phyloP scores from a whole-genome alignment of 2,888 invertebrate species.

The Sinodicranocentrus sp. region DNA sequence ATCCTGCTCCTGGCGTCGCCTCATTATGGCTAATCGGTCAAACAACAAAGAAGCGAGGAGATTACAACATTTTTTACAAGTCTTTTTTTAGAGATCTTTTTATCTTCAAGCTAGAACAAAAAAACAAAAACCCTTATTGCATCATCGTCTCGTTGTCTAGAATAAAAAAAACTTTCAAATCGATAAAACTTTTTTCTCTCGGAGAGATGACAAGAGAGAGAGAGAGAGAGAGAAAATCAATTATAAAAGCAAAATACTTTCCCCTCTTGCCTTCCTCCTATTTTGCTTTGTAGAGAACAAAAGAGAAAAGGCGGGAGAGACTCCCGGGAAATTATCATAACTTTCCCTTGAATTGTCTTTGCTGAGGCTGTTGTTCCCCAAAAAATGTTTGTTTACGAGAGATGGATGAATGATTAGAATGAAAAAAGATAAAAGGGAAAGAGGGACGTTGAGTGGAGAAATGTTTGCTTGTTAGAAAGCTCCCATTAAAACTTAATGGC shows the following conservation, averaged over 20 bases:
- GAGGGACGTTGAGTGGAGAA: not conserved
- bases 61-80: no score
- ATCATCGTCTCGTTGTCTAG: conserved; percentile 6
- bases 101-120: no score
- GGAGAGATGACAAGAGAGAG: conserved; percentile 9
- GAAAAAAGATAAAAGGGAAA: not conserved
- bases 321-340: conserved; percentile 3
- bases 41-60: not conserved
- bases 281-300: not conserved
- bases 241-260: not conserved
- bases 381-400: conserved; percentile 1
- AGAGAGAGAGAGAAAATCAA: conserved; percentile 14
- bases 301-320: not conserved
- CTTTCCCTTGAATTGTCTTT: not conserved
- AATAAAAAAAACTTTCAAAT: no score
- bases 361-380: no score
- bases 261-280: not conserved
- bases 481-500: conserved; percentile 4
- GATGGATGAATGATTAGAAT: conserved; percentile 3
- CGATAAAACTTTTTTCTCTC: not conserved
- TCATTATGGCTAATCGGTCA: conserved; percentile 15
- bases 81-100: no score
- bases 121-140: no score
- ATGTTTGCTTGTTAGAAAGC: not conserved
- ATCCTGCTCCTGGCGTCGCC: not conserved